These are phyloP conservation scores for Drosophila recens DNA, from an alignment of 2,888 invertebrate species.

Conservation along the genomic window DNA sequence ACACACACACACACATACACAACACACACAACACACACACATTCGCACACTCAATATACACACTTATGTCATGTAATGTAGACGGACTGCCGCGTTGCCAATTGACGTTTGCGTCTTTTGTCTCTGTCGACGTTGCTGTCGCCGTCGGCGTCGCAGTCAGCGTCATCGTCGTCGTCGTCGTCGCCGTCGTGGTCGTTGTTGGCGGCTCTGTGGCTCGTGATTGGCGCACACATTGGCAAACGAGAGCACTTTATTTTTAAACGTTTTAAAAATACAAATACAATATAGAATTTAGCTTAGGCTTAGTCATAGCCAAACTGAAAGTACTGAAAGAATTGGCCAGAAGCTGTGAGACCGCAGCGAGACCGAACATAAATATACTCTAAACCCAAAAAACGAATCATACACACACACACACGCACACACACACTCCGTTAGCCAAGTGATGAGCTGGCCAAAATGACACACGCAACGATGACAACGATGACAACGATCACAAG, in stretches of 20 bases:
- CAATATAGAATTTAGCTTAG: conserved; percentile 30
- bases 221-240: conserved; percentile 81
- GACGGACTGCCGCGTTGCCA: conserved; percentile 38
- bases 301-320: conserved; percentile 51
- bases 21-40: conserved; percentile 12
- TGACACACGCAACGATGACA: conserved; percentile 51
- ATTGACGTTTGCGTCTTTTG: conserved; percentile 33
- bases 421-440: conserved; percentile 2
- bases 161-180: not conserved
- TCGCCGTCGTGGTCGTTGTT: conserved; percentile 22
- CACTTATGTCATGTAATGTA: conserved; percentile 36
- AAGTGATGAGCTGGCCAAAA: conserved; percentile 61
- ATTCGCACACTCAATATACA: not conserved
- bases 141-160: not conserved
- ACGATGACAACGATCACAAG: conserved; percentile 42
- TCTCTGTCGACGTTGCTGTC: not conserved
- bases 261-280: conserved; percentile 77
- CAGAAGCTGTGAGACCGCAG: conserved; percentile 14
- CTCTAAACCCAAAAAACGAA: conserved; percentile 38
- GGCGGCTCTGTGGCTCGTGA: conserved; percentile 70
- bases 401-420: conserved; percentile 19
- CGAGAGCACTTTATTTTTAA: conserved; percentile 81
- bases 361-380: conserved; percentile 30
- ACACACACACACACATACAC: conserved; percentile 3
- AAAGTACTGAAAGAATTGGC: conserved; percentile 9